Base-by-base conservation (phyloP, 2,888 invertebrate species). In the Dilophus febrilis region DNA sequence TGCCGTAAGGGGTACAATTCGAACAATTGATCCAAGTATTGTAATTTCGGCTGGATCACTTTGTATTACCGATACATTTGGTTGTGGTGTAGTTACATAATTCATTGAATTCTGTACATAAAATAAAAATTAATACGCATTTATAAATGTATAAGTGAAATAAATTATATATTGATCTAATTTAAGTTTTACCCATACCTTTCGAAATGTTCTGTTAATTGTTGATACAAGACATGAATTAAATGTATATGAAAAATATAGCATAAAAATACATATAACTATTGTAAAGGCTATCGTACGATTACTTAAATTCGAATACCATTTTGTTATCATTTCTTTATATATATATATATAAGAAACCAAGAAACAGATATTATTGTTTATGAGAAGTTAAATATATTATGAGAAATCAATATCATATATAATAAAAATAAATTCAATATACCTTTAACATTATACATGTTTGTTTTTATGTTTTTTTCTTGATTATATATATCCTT, bases 1-100 rank as follows among this genome's bases (percentile, higher is more conserved):
- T 35, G 67, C 70, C 46, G 74, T 60, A 26, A 75, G 56, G 2
- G 76, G 71, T 29, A 76, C 75, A 38, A 77, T 68, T 36, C 73
- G 68, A 30, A 72, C 67, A 30, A 51, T 47, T 4, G 54, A 49
- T 27, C 52, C 51, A n/a, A 52, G 45, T 13, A 64, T 57, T 34
- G 60, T 56, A 34, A 61, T 55, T 49, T 64, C 61, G 16, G 51
- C 48, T 40, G 51, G 47, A 36, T 49, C 51, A 19, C 52, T 50
- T 33, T 47, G 45, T 26, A 48, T 55, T 49, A 48, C 55, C n/a
- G n/a, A n/a, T n/a, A n/a, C n/a, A n/a, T n/a, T n/a, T n/a, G n/a
- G n/a, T n/a, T n/a, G n/a, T 53, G 41, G 51, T 43, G 35, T 56
- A 19, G 38, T n/a, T 18, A 38, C 11, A 35, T 26, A 30, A 22